A percentile compares a stretch with the other conserved stretches of the same genome.
These are phyloP conservation scores for Sebastes steindachneri DNA, from an alignment of 2,797 vertebrate genomes.

Conservation along the genomic window DNA sequence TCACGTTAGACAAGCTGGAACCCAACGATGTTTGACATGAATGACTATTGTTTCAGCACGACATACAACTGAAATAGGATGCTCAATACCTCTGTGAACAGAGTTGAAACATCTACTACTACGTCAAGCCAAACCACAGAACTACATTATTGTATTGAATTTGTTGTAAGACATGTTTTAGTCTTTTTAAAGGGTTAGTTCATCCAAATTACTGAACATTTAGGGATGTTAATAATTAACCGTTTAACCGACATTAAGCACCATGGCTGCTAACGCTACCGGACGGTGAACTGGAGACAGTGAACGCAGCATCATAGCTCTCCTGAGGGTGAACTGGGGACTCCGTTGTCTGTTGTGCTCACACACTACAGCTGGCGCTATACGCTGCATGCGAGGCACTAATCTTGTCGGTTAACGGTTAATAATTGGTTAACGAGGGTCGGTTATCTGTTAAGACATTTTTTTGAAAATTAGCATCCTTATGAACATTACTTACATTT, in stretches of 20 bases:
- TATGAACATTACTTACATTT: neutral
- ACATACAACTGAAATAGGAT: neutral
- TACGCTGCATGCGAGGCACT: no score
- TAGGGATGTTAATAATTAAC: no score
- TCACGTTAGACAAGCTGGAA: neutral
- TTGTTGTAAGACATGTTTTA: neutral
- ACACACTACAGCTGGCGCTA: no score
- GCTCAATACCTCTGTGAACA: neutral
- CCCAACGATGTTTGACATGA: rapidly evolving
- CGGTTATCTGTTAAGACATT: rapidly evolving
- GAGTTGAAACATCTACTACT: neutral
- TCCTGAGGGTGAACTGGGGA: no score
- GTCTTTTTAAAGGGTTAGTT: neutral
- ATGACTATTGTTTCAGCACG: neutral
- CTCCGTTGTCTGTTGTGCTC: no score
- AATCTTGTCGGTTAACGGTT: no score
- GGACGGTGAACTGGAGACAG: no score
- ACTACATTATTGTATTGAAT: neutral
- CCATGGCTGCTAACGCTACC: no score
- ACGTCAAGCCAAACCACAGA: neutral
- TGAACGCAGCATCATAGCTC: no score
- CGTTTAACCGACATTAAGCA: no score
- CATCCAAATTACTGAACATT: neutral
- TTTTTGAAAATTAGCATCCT: no score
- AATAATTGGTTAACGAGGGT: no score